These are phyloP conservation scores for Heliornis fulica DNA, from an alignment of 2,113 vertebrate species.

Conservation along the genomic window DNA sequence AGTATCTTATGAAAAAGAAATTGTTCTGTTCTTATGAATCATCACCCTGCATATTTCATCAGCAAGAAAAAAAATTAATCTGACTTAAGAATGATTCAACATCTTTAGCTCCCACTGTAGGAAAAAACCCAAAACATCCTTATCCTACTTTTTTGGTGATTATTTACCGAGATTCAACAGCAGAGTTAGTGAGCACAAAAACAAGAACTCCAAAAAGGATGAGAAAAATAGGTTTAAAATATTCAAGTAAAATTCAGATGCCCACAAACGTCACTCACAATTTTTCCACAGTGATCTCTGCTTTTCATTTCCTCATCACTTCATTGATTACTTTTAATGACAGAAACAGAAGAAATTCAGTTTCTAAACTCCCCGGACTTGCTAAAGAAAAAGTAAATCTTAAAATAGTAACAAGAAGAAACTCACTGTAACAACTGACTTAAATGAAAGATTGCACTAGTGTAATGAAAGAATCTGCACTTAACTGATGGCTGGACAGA, in stretches of 20 bases:
- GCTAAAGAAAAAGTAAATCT: not conserved
- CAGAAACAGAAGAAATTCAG: not conserved
- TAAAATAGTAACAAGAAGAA: not conserved
- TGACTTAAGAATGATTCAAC: not conserved
- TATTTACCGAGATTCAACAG: too few relatives aligned
- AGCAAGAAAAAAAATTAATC: not conserved
- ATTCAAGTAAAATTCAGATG: not conserved
- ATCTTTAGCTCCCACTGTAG: not conserved
- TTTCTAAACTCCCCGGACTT: not conserved
- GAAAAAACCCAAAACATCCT: not conserved
- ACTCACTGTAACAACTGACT: not conserved
- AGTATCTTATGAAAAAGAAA: not conserved
- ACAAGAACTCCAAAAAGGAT: not conserved
- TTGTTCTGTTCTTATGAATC: not conserved
- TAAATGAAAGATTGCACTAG: not conserved
- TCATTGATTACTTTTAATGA: not conserved
- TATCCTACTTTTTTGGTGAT: not conserved
- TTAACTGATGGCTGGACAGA: not conserved
- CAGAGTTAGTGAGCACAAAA: not conserved
- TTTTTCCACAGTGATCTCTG: not conserved
- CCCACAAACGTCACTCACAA: not conserved
- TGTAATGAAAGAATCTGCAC: not conserved
- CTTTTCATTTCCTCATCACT: not conserved
- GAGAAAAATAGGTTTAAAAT: not conserved
- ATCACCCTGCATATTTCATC: not conserved